Conservation (phyloP, 1,140 invertebrate species). For the Geopemphigus sp. region DNA sequence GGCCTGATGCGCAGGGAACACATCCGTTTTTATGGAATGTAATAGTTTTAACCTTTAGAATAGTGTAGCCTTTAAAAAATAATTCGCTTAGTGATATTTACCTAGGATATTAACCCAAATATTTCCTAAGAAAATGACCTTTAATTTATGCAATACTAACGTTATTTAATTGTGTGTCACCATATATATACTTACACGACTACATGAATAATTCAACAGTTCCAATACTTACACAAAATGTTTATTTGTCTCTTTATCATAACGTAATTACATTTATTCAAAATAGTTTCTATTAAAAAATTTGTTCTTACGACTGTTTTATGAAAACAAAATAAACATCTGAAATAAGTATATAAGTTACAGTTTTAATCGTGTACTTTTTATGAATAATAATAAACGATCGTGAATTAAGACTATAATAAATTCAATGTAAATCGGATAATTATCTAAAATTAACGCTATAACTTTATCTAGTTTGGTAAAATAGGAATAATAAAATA, state of each 20-base stretch:
- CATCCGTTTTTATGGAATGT: neutral
- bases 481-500: neutral
- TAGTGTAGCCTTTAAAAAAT: neutral
- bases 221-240: neutral
- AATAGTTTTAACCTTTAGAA: slow-evolving; percentile 7
- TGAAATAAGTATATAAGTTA: neutral
- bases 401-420: neutral
- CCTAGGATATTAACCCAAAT: neutral
- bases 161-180: too few species aligned
- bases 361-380: too few species aligned
- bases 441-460: neutral
- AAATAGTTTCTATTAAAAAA: neutral
- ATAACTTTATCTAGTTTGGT: neutral
- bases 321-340: neutral
- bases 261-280: neutral
- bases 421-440: neutral
- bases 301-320: neutral
- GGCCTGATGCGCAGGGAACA: neutral
- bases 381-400: neutral
- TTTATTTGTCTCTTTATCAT: neutral
- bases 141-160: neutral
- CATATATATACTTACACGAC: too few species aligned
- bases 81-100: neutral
- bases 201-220: neutral
- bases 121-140: neutral